These are phyloP conservation scores for Spea bombifrons DNA, from an alignment of 2,113 vertebrate species.

Conservation along the genomic window DNA sequence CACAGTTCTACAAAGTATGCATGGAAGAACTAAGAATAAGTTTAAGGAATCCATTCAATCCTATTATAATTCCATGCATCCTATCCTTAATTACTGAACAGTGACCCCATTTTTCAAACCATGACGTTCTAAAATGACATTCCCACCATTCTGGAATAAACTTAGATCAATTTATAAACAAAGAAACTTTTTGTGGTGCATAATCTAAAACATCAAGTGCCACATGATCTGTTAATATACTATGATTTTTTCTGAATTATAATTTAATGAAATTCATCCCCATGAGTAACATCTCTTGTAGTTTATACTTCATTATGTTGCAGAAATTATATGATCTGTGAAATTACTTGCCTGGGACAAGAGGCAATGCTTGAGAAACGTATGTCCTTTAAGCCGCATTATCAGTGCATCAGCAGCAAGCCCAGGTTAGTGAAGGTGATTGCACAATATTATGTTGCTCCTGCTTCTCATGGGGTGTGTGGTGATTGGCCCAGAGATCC, in stretches of 20 bases:
- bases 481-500: no score
- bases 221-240: slow-evolving; percentile 23
- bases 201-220: slow-evolving; percentile 16
- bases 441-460: no score
- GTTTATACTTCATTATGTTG: no score
- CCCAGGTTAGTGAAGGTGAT: no score
- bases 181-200: not conserved
- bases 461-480: no score
- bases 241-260: not conserved
- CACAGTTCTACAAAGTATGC: no score
- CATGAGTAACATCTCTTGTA: no score
- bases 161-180: slow-evolving; percentile 7
- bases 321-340: no score
- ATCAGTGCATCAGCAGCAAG: no score
- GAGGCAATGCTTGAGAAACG: no score
- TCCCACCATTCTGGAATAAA: slow-evolving; percentile 9
- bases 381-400: no score
- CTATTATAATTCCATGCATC: not conserved
- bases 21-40: not conserved
- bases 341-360: no score
- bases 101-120: not conserved
- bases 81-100: not conserved
- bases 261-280: not conserved
- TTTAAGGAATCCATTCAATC: not conserved
- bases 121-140: not conserved